Conservation (phyloP, 23 tunicate species). For the Phallusia fumigata region DNA sequence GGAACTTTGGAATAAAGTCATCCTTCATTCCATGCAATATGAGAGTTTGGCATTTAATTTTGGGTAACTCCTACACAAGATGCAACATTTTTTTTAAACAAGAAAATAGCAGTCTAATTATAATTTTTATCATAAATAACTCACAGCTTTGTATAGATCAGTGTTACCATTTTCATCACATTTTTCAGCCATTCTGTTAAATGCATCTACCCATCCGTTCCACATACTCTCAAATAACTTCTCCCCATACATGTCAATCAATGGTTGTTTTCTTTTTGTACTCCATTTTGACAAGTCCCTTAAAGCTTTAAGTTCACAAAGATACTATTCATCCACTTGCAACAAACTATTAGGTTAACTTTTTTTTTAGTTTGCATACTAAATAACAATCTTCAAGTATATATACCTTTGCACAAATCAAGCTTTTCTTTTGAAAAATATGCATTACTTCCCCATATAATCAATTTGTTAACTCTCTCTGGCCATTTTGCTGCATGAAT, state of each 20-base stretch:
- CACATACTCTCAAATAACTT: constrained; percentile 41
- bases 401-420: constrained; percentile 26
- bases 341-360: no score
- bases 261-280: constrained; percentile 42
- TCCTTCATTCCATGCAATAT: constrained; percentile 83
- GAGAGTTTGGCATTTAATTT: constrained; percentile 48
- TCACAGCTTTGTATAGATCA: constrained; percentile 26
- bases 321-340: no score
- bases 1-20: constrained; percentile 63
- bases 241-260: constrained; percentile 77
- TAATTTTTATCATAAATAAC: background rate
- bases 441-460: constrained; percentile 86
- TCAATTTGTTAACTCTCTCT: constrained; percentile 47
- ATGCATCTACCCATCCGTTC: constrained; percentile 66
- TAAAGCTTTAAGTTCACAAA: constrained; percentile 7
- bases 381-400: no score
- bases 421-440: constrained; percentile 51
- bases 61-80: constrained; percentile 44
- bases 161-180: constrained; percentile 33
- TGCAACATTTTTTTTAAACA: background rate
- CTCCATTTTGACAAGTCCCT: constrained; percentile 63
- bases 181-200: constrained; percentile 25
- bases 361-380: no score
- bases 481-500: constrained; percentile 72
- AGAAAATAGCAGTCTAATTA: background rate